Evolutionary conservation across 2,113 vertebrate genomes (phyloP), one percentile per base, ranked within the genome.

Genomic region (Trichechus manatus): DNA sequence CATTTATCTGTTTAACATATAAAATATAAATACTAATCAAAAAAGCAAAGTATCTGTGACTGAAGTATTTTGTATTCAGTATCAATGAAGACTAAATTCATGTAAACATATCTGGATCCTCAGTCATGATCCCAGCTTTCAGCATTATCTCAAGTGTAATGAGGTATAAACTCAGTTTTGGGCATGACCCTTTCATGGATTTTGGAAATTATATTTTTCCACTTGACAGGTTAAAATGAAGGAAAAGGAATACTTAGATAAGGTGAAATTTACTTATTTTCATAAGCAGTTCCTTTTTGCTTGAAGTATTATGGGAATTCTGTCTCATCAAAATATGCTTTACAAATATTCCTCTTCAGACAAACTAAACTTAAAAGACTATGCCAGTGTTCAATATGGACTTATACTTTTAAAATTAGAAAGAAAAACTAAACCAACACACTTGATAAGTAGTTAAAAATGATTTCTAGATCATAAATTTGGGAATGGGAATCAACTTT

Each of bases 381-480:
- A 27, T 68, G 59, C 2, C 64, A n/a, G 14, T 39, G 75, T 89
- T 59, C 87, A 82, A 44, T 36, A 82, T 9, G n/a, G 6, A 70
- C 7, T 68, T 20, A 56, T 66, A 87, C 44, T 91, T 86, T 61
- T 42, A 87, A 91, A 79, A 95, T 39, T 1, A 83, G 89, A 81
- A 68, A 92, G 17, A 74, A 88, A 88, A 90, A 74, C 68, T 29
- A 70, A 50, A 39, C 4, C 42, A 72, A 80, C 33, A 81, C 1
- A 80, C 9, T 72, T 90, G 14, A 20, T 53, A 84, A 61, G 20
- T 44, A 50, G 23, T 59, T 74, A 91, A 63, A 72, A 87, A 89
- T 82, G 31, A 92, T 79, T 86, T 92, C 4, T 64, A 92, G n/a
- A 11, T 91, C 80, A 66, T 39, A 42, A 74, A 82, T 83, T 91